These are phyloP conservation scores for Steinernema carpocapsae DNA, from an alignment of 2,888 invertebrate species.

Conservation along the genomic window DNA sequence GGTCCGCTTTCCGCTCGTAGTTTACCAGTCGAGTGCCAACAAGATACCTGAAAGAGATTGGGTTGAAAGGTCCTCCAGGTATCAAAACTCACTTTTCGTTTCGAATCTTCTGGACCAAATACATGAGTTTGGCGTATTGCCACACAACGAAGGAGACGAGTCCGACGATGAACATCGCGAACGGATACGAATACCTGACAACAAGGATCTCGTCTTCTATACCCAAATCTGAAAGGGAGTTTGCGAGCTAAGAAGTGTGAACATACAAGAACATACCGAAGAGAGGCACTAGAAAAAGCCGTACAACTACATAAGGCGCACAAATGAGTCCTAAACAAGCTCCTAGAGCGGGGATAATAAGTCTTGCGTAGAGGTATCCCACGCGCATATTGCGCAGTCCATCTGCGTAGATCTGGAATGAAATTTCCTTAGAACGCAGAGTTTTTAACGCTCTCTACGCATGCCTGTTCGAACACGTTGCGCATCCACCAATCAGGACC, in stretches of 20 bases:
- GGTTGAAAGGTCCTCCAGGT: neutral
- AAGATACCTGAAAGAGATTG: conserved; percentile 75
- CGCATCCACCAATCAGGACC: conserved; percentile 92
- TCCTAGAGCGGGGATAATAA: neutral
- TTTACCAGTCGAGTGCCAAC: conserved; percentile 95
- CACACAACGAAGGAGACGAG: conserved; percentile 76
- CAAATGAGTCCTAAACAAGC: conserved; percentile 21
- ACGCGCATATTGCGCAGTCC: conserved; percentile 76
- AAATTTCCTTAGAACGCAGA: neutral
- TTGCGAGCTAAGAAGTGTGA: neutral
- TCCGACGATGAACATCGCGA: conserved; percentile 75
- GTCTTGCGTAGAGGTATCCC: neutral
- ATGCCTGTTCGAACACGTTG: conserved; percentile 82
- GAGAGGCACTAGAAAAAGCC: neutral
- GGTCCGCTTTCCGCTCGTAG: conserved; percentile 76
- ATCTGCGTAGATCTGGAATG: conserved; percentile 80
- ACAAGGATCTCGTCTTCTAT: conserved; percentile 77
- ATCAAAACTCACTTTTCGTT: conserved; percentile 85
- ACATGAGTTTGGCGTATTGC: conserved; percentile 89
- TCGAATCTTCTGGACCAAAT: conserved; percentile 95
- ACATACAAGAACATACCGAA: conserved; percentile 11
- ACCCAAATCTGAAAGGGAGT: conserved; percentile 68
- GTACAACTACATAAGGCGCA: neutral
- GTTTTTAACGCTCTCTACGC: neutral
- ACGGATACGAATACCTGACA: conserved; percentile 86